Evolutionary conservation across 2,797 vertebrate species (phyloP).

Genomic region (Lacerta agilis): DNA sequence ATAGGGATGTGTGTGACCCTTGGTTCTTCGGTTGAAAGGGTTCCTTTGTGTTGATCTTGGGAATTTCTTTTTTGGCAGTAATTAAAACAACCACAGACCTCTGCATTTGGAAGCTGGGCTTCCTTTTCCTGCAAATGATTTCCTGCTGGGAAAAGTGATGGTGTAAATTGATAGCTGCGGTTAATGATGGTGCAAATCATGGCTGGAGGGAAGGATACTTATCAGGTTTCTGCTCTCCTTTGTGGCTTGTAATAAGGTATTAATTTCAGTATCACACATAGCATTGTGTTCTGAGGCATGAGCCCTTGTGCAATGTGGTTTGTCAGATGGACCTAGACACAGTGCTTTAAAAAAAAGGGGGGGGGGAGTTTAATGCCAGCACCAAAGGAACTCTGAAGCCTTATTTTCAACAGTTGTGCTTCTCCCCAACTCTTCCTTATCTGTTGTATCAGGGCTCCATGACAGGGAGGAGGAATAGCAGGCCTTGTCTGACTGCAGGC

Average conservation of each 20-base stretch:
- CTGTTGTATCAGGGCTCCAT: no score
- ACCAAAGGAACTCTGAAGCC: no score
- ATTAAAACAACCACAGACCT: constrained; percentile 21
- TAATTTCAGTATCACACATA: neutral
- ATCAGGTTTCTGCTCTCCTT: neutral
- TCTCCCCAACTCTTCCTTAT: no score
- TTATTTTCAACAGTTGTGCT: no score
- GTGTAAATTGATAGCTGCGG: constrained; percentile 6
- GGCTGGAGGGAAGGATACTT: neutral
- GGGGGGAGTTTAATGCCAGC: no score
- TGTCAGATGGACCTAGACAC: neutral
- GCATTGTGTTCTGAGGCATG: neutral
- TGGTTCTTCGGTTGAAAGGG: neutral
- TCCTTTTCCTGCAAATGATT: constrained; percentile 35
- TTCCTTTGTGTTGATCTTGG: constrained; percentile 30
- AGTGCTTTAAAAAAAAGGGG: no score
- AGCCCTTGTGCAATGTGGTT: neutral
- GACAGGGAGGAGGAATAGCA: no score
- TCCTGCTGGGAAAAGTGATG: constrained; percentile 41
- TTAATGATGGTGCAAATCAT: constrained; percentile 26
- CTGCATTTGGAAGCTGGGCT: constrained; percentile 38
- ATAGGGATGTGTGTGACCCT: neutral
- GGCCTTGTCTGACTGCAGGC: no score
- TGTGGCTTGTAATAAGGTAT: neutral
- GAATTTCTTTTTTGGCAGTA: neutral